These are phyloP conservation scores for Sebastes schlegelii DNA, from an alignment of 2,113 vertebrate species.

Conservation along the genomic window DNA sequence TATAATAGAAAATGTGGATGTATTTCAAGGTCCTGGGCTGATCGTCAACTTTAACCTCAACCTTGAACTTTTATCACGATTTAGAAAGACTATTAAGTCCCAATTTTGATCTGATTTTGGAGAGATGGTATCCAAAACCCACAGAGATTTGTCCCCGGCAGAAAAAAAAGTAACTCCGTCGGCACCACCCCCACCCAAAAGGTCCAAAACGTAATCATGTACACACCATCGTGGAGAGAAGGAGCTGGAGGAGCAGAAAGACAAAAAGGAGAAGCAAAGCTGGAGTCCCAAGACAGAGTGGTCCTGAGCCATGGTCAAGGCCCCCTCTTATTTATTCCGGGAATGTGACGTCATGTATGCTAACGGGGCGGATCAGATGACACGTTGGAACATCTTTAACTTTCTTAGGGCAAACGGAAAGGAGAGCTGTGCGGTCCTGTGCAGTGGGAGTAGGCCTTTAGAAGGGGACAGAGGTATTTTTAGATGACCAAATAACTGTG, in stretches of 20 bases:
- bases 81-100: constrained; percentile 31
- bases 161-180: constrained; percentile 53
- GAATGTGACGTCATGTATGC: constrained; percentile 85
- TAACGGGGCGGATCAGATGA: constrained; percentile 85
- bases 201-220: constrained; percentile 67
- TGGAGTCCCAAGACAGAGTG: constrained; percentile 89
- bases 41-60: not conserved
- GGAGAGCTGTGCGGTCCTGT: constrained; percentile 76
- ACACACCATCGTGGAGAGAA: constrained; percentile 95
- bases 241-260: constrained; percentile 78
- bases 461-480: constrained; percentile 88
- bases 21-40: constrained; percentile 36
- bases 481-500: constrained; percentile 81
- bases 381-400: constrained; percentile 89
- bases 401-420: constrained; percentile 98
- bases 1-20: constrained; percentile 4
- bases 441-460: constrained; percentile 78
- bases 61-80: not conserved
- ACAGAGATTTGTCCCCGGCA: not conserved
- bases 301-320: constrained; percentile 83
- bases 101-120: constrained; percentile 15
- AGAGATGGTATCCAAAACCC: constrained; percentile 51
- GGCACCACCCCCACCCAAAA: constrained; percentile 28
- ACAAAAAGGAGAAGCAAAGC: constrained; percentile 79
- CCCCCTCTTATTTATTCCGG: constrained; percentile 90